Evolutionary conservation across 2,113 vertebrate genomes (phyloP), one percentile per base, ranked within the genome.

Genomic region (Ramphastos sulfuratus): DNA sequence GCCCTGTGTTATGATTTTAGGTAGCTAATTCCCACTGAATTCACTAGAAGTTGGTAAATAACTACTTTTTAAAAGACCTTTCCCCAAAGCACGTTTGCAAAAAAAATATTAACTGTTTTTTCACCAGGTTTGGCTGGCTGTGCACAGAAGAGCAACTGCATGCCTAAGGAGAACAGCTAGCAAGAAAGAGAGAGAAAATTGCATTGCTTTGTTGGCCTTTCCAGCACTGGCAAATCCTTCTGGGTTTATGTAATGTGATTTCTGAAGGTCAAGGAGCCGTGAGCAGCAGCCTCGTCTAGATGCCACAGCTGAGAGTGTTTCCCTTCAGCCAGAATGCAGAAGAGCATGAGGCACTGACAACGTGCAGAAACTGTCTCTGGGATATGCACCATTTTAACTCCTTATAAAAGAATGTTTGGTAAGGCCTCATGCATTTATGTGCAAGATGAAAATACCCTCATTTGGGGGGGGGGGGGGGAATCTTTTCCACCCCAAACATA

Each of bases 311-410:
- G 48, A 8, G 16, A 54, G 35, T 1, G 1, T 6, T 65, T 24
- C 14, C 50, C 11, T 48, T 82, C 76, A 58, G 33, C 6, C 30
- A 25, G 44, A 58, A 30, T 9, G 15, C 44, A 72, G 28, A 56
- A 21, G 58, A 19, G 33, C 21, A 46, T 0, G 0, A 79, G 18
- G 48, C 27, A 42, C 9, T 7, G 18, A 31, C 23, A 65, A 28
- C 65, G 16, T 2, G 15, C 25, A 82, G 48, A 79, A 31, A 2
- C 23, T 33, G 8, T 2, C 39, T 59, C n/a, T 0, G 0, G 42
- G 52, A 39, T 28, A 55, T 6, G 5, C 18, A 73, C 5, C 35
- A 39, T 27, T 63, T 85, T 14, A 77, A 79, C 19, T n/a, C 64
- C 73, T 44, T 11, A 54, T 12, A 74, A 74, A 70, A 83, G 4